Evolutionary conservation across 2,888 invertebrate genomes (phyloP), one percentile per base, ranked within the genome.

Genomic region (Ornithoptera priamus): DNA sequence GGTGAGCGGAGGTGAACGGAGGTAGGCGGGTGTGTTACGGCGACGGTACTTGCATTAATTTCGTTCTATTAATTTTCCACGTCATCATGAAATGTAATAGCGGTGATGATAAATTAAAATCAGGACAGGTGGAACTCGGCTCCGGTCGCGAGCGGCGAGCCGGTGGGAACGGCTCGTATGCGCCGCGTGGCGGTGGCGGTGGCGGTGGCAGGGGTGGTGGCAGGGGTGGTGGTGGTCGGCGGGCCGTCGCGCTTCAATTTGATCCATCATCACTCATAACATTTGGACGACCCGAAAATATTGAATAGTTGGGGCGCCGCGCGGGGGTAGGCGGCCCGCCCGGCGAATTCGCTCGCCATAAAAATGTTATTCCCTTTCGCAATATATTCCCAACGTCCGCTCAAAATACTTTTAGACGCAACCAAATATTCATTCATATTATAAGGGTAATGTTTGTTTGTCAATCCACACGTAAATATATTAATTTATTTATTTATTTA

Each of bases 231-330:
- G 4, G 30, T 30, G 30, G 2, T 30, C 30, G 24, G 10, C 57
- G 12, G 5, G 39, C 56, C 42, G 20, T 18, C 60, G 36, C 42
- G 65, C 24, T 46, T 65, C 69, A 64, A 65, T 69, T 65, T 69
- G 60, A 69, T 65, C 64, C 69, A 59, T 69, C 69, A 69, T 69
- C 69, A 39, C 68, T 68, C 62, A 58, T 58, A 58, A 30, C 60
- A 42, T 62, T 68, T 60, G 60, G 53, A 60, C 69, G 68, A 60
- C 50, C 63, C 65, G 18, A 60, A 69, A 68, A 68, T 69, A 61
- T 69, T 64, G 65, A 69, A 69, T 65, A 69, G 69, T 69, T 69
- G 60, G 65, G 53, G 60, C 61, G 65, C 65, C 30, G 60, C 50
- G 69, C 56, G 69, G 53, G 62, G 59, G 36, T 53, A 63, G 39